These are phyloP conservation scores for Goniozus legneri DNA, from an alignment of 1,140 invertebrate genomes.

Conservation along the genomic window DNA sequence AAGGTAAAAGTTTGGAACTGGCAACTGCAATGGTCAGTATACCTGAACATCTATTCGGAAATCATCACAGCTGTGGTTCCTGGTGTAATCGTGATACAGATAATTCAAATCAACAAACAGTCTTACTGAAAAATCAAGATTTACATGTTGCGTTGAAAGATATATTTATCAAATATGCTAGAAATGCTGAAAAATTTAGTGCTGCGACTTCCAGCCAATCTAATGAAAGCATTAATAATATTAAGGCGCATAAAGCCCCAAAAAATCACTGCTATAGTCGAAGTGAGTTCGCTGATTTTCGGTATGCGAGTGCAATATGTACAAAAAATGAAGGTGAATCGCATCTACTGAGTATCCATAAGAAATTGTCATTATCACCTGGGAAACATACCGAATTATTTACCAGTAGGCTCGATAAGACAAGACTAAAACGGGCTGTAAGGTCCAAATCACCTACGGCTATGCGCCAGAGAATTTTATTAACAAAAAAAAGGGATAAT, in stretches of 20 bases:
- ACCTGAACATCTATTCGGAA: neutral
- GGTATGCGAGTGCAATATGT: slow-evolving; percentile 17
- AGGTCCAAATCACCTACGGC: neutral
- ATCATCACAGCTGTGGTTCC: neutral
- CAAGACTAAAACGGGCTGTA: neutral
- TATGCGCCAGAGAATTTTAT: neutral
- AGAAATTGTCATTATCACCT: neutral
- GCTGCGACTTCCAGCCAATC: slow-evolving; percentile 26
- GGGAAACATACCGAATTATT: neutral
- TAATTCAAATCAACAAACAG: slow-evolving; percentile 1
- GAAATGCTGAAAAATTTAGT: slow-evolving; percentile 23
- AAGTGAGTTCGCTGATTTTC: slow-evolving; percentile 23
- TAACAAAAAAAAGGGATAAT: neutral
- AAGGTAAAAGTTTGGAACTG: neutral
- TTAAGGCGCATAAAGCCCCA: slow-evolving; percentile 21
- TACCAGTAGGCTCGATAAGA: neutral
- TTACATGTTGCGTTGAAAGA: slow-evolving; percentile 16
- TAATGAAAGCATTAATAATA: slow-evolving; percentile 28
- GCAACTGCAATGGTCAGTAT: neutral
- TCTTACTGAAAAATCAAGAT: slow-evolving; percentile 14
- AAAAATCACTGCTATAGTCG: slow-evolving; percentile 26
- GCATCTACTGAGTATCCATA: slow-evolving; percentile 3
- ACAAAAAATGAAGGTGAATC: slow-evolving; percentile 23
- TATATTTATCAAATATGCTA: slow-evolving; percentile 23
- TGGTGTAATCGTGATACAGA: neutral